Conservation (phyloP, 2,797 vertebrate species). For the Halcyon badia region DNA sequence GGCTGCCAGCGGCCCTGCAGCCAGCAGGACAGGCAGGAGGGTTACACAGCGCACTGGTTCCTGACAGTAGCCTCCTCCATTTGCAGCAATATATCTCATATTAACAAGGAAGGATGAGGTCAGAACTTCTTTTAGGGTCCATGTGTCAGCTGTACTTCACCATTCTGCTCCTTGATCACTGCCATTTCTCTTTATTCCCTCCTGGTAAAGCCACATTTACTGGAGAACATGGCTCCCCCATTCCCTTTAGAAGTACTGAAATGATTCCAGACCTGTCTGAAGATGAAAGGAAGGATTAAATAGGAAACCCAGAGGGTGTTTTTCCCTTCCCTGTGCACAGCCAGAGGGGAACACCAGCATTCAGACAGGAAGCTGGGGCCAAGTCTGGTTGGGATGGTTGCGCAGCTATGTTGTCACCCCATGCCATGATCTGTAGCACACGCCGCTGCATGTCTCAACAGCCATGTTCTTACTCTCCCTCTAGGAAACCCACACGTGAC, state of each 20-base stretch:
- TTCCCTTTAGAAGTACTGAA: neutral
- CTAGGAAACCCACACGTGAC: neutral
- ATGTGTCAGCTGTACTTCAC: neutral
- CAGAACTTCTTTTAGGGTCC: constrained; percentile 8
- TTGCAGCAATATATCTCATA: neutral
- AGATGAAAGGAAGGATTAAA: constrained; percentile 21
- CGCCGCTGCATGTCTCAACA: neutral
- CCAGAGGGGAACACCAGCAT: neutral
- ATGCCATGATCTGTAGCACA: neutral
- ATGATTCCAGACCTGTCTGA: neutral
- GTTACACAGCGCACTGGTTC: neutral
- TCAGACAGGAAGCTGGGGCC: neutral
- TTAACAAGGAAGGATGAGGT: neutral
- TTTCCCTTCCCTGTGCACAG: neutral
- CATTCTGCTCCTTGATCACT: neutral
- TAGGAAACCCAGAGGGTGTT: neutral
- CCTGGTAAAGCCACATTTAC: neutral
- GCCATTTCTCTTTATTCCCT: neutral
- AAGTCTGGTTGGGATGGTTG: neutral
- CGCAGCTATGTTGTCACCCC: neutral
- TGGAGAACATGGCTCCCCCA: neutral
- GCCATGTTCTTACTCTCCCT: neutral
- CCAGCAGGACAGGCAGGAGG: neutral
- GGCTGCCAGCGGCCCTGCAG: neutral
- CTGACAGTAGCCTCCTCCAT: neutral